These are phyloP conservation scores for Cryptotermes secundus DNA, from an alignment of 1,140 invertebrate genomes.

Conservation along the genomic window DNA sequence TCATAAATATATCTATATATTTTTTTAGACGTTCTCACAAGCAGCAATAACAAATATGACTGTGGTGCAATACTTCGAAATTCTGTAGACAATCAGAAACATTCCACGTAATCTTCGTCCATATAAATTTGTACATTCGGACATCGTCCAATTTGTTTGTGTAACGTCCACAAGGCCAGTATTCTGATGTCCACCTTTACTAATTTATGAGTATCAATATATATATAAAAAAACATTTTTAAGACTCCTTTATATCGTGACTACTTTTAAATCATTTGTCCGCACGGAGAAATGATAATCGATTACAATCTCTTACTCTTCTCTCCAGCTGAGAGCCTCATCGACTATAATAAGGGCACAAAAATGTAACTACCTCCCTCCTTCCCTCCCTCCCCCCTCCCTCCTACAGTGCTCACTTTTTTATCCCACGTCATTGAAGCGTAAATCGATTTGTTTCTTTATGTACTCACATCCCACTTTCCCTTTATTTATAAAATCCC, in stretches of 20 bases:
- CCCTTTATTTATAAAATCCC: slow-evolving; percentile 3
- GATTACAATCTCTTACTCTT: slow-evolving; percentile 5
- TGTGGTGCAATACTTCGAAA: no score
- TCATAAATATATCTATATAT: no score
- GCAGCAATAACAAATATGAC: no score
- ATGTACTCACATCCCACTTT: neutral
- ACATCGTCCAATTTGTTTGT: no score
- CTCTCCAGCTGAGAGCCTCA: neutral
- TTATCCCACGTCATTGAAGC: slow-evolving; percentile 2
- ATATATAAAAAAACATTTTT: neutral
- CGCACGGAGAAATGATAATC: neutral
- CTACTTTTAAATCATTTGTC: slow-evolving; percentile 2
- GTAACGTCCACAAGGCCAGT: neutral
- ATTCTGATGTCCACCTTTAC: neutral
- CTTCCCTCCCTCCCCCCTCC: no score
- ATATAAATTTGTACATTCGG: no score
- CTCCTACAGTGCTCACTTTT: neutral
- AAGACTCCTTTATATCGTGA: neutral
- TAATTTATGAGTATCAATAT: neutral
- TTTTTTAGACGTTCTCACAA: no score
- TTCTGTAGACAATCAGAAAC: no score
- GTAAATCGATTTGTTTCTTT: slow-evolving; percentile 11
- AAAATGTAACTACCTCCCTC: neutral
- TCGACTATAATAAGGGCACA: neutral
- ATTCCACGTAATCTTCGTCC: no score